Percentiles rank a stretch among this genome's conserved stretches.
These are phyloP conservation scores for Paelopatides confundens DNA, from an alignment of 53 echinoderm and acorn worm genomes.

Conservation along the genomic window DNA sequence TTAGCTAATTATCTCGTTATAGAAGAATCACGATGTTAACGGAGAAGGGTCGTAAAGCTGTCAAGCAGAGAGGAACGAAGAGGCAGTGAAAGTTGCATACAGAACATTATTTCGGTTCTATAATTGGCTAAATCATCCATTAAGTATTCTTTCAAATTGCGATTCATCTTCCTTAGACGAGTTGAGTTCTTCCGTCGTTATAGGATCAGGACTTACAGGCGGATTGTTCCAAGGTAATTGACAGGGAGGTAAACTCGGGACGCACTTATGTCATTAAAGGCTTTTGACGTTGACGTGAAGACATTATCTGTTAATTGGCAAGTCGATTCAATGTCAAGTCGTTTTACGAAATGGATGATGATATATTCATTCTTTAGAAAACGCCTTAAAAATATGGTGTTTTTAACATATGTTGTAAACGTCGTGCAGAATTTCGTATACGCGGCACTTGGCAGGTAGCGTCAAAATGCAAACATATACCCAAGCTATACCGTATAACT, in stretches of 20 bases:
- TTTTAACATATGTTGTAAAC: no score
- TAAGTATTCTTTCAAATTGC: slow-evolving; percentile 12
- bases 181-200: slow-evolving; percentile 7
- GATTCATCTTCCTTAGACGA: slow-evolving; percentile 20
- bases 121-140: slow-evolving; percentile 41
- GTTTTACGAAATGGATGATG: neutral
- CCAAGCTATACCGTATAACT: no score
- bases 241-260: slow-evolving; percentile 5
- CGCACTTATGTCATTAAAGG: neutral
- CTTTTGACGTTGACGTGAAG: slow-evolving; percentile 2
- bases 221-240: slow-evolving; percentile 9
- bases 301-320: neutral
- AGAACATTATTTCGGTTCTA: slow-evolving; percentile 29
- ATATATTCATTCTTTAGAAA: no score
- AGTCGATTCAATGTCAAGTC: neutral
- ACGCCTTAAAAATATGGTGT: no score
- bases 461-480: no score
- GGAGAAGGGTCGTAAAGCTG: slow-evolving; percentile 29
- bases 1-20: slow-evolving; percentile 54
- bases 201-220: slow-evolving; percentile 12
- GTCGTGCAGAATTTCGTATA: no score
- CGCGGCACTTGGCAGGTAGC: no score
- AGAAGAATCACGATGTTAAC: slow-evolving; percentile 41
- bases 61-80: neutral
- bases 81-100: slow-evolving; percentile 13